Evolutionary conservation across 1,140 invertebrate species (phyloP).

Genomic region (Brachionus plicatilis): DNA sequence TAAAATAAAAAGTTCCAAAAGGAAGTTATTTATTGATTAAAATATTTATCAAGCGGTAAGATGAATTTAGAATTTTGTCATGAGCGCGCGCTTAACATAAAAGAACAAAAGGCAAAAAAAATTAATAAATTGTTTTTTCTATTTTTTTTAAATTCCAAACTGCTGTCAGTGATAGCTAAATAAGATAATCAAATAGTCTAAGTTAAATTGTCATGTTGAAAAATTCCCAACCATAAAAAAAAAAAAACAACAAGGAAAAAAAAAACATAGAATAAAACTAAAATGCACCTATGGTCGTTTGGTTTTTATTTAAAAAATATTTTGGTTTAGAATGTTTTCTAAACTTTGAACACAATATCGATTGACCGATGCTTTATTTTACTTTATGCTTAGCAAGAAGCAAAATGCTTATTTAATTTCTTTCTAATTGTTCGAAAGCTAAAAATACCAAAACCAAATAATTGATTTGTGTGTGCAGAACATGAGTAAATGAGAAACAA

Average conservation of each 20-base stretch:
- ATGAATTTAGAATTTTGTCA: not conserved
- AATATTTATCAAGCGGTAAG: not conserved
- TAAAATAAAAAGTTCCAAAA: not conserved
- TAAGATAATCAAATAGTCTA: not conserved
- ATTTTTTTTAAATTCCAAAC: not conserved
- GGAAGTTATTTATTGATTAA: not conserved
- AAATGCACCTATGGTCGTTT: not conserved
- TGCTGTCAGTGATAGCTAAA: not conserved
- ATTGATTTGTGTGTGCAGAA: slow-evolving; percentile 16
- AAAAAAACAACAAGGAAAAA: not conserved
- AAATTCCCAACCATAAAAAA: not conserved
- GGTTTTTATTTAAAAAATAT: not conserved
- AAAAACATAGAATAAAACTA: not conserved
- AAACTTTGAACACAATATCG: not conserved
- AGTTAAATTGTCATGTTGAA: not conserved
- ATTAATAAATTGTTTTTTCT: not conserved
- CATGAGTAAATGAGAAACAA: slow-evolving; percentile 9
- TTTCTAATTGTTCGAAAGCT: slow-evolving; percentile 17
- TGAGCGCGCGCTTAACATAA: not conserved
- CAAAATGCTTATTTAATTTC: not conserved
- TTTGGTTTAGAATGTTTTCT: not conserved
- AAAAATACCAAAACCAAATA: slow-evolving; percentile 27
- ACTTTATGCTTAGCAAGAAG: not conserved
- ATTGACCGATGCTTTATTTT: not conserved
- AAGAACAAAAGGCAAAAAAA: not conserved